Conservation (phyloP, 2,888 invertebrate genomes). For the Eupithecia centaureata region DNA sequence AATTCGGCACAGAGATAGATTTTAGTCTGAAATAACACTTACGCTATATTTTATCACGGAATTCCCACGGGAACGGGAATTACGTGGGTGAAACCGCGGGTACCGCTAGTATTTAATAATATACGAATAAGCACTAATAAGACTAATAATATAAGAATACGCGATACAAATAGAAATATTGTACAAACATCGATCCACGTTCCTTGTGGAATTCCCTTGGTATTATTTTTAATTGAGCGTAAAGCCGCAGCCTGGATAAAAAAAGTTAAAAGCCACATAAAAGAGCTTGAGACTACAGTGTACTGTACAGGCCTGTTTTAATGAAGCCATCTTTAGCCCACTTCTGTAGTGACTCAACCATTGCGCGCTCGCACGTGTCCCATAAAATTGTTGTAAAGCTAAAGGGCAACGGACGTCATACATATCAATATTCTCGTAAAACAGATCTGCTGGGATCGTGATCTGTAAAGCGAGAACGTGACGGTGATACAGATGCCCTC, state of each 20-base stretch:
- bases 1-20: too few relatives aligned
- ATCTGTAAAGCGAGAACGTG: slow-evolving; percentile 64
- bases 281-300: background rate
- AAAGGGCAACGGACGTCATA: slow-evolving; percentile 45
- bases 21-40: too few relatives aligned
- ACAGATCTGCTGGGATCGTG: slow-evolving; percentile 41
- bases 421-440: slow-evolving; percentile 43
- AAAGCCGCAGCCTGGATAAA: background rate
- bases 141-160: too few relatives aligned
- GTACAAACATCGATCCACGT: too few relatives aligned
- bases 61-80: too few relatives aligned
- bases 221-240: background rate
- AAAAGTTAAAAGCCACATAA: background rate
- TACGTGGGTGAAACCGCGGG: too few relatives aligned
- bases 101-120: too few relatives aligned
- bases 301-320: slow-evolving; percentile 24
- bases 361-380: slow-evolving; percentile 36
- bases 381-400: slow-evolving; percentile 36
- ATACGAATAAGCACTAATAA: too few relatives aligned
- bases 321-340: slow-evolving; percentile 45
- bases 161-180: too few relatives aligned
- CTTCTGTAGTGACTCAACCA: slow-evolving; percentile 33
- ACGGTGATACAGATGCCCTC: slow-evolving; percentile 52
- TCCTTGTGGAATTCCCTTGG: too few relatives aligned
- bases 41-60: too few relatives aligned